Conservation (phyloP, 2,797 vertebrate genomes). For the Epinephelus malabaricus region DNA sequence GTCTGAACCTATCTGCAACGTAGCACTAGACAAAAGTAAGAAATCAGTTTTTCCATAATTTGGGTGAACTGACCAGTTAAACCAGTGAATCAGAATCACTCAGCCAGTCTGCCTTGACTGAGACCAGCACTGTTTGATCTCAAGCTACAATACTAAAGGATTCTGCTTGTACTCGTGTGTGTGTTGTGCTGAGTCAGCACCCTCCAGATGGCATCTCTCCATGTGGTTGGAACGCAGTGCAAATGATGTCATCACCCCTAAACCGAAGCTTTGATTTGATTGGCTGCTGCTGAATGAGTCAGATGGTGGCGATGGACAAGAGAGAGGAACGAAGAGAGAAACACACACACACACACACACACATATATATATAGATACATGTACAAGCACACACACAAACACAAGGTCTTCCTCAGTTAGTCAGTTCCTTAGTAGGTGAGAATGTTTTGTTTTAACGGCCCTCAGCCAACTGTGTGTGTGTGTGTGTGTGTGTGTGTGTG, state of each 20-base stretch:
- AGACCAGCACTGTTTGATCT: slow-evolving; percentile 26
- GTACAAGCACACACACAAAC: neutral
- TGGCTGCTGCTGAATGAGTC: slow-evolving; percentile 63
- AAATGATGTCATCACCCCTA: slow-evolving; percentile 70
- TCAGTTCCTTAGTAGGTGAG: slow-evolving; percentile 20
- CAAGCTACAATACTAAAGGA: slow-evolving; percentile 4
- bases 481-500: slow-evolving; percentile 18
- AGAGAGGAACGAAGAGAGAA: neutral
- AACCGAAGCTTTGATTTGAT: slow-evolving; percentile 60
- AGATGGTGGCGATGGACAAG: slow-evolving; percentile 52
- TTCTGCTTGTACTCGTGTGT: slow-evolving; percentile 19
- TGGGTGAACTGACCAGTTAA: neutral
- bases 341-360: neutral
- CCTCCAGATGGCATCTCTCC: slow-evolving; percentile 79
- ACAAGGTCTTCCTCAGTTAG: slow-evolving; percentile 32
- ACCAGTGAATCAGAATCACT: slow-evolving; percentile 5
- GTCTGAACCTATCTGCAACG: neutral
- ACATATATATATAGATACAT: neutral
- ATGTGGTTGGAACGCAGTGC: slow-evolving; percentile 60
- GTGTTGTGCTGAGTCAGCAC: slow-evolving; percentile 78
- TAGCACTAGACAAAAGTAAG: no score
- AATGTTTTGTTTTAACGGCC: slow-evolving; percentile 11
- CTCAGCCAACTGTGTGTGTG: slow-evolving; percentile 9
- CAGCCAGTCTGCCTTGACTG: slow-evolving; percentile 7
- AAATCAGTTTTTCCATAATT: slow-evolving; percentile 2